phyloP scores from a whole-genome alignment of 2,797 vertebrate genomes.

The Morus bassanus region DNA sequence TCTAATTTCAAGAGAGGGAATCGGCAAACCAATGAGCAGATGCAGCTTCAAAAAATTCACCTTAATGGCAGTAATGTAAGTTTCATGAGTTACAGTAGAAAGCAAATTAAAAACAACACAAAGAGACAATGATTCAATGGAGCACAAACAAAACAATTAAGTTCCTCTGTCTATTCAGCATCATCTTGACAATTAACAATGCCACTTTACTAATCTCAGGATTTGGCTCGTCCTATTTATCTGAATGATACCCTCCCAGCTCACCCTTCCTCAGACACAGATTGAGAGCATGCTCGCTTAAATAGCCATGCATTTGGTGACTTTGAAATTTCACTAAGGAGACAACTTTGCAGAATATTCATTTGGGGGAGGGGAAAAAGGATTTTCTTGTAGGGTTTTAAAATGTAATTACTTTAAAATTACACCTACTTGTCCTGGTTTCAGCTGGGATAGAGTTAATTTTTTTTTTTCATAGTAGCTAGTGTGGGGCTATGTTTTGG shows the following conservation, averaged over 20 bases:
- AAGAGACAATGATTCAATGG: slow-evolving; percentile 62
- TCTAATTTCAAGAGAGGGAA: slow-evolving; percentile 73
- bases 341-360: background rate
- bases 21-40: slow-evolving; percentile 62
- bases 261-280: background rate
- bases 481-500: no score
- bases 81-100: slow-evolving; percentile 69
- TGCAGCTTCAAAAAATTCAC: slow-evolving; percentile 62
- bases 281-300: background rate
- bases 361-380: background rate
- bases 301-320: background rate
- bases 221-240: slow-evolving; percentile 31
- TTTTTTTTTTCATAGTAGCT: no score
- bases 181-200: slow-evolving; percentile 61
- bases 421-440: no score
- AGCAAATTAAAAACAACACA: slow-evolving; percentile 69
- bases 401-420: slow-evolving; percentile 15
- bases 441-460: no score
- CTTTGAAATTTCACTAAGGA: slow-evolving; percentile 25
- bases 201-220: slow-evolving; percentile 29
- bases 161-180: slow-evolving; percentile 32
- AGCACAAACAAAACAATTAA: slow-evolving; percentile 56
- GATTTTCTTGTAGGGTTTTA: background rate
- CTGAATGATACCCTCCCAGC: background rate
- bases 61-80: slow-evolving; percentile 63